Evolutionary conservation across 1,140 invertebrate genomes (phyloP).

Genomic region (Artemia franciscana): DNA sequence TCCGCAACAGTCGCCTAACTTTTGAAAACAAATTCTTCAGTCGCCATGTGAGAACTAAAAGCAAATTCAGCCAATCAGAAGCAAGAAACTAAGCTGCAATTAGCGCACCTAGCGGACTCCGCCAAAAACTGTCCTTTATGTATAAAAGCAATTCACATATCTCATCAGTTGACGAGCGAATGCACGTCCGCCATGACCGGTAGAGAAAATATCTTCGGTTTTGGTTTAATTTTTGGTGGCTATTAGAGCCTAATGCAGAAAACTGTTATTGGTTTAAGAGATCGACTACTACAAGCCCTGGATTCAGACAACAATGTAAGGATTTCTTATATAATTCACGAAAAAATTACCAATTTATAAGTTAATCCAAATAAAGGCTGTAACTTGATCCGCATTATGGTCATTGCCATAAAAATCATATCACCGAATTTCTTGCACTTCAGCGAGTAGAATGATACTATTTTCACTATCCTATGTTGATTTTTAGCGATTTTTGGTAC

Average conservation of each 20-base stretch:
- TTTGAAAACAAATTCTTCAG: too few species aligned
- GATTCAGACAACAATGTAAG: conserved; percentile 38
- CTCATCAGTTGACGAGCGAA: neutral
- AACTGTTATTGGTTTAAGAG: conserved; percentile 26
- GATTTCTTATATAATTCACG: too few species aligned
- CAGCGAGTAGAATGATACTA: conserved; percentile 1
- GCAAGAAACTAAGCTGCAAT: too few species aligned
- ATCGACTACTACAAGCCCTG: conserved; percentile 32
- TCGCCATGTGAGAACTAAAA: too few species aligned
- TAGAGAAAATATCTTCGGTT: neutral
- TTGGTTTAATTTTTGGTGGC: neutral
- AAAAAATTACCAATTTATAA: too few species aligned
- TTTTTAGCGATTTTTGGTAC: neutral
- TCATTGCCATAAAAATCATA: too few species aligned
- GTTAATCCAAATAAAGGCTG: too few species aligned
- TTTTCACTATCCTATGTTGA: neutral
- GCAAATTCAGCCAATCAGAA: too few species aligned
- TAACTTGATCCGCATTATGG: too few species aligned
- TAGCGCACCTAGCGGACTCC: neutral
- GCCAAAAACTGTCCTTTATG: neutral
- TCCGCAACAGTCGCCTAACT: too few species aligned
- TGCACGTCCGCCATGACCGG: neutral
- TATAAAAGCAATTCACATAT: neutral
- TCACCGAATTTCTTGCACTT: neutral
- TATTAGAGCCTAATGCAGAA: neutral